These are phyloP conservation scores for Eleginops maclovinus DNA, from an alignment of 2,113 vertebrate genomes.

Conservation along the genomic window DNA sequence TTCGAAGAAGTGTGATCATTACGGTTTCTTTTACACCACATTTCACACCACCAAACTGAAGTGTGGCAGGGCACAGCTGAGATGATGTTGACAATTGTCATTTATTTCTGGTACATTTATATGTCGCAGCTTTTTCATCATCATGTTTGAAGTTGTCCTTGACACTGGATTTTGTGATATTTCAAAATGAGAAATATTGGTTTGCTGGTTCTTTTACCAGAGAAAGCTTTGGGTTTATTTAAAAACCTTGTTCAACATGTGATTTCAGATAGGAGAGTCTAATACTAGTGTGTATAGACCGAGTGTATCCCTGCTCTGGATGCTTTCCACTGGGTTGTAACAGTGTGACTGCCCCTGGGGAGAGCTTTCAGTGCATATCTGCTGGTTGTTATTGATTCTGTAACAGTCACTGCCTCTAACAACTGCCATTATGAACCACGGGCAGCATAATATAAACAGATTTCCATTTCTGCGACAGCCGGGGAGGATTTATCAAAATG, in stretches of 20 bases:
- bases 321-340: conserved; percentile 10
- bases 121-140: neutral
- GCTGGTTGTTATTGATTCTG: conserved; percentile 62
- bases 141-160: neutral
- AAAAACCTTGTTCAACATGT: neutral
- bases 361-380: conserved; percentile 33
- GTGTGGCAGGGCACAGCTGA: neutral
- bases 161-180: neutral
- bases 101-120: neutral
- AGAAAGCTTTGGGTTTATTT: neutral
- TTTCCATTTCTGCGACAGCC: conserved; percentile 43
- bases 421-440: conserved; percentile 45
- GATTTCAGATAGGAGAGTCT: neutral
- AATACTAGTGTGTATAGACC: neutral
- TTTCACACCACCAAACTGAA: neutral
- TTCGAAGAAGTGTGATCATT: neutral
- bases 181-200: neutral
- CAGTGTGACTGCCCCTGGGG: conserved; percentile 13
- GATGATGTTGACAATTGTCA: conserved; percentile 17
- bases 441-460: conserved; percentile 30
- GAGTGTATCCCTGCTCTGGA: neutral
- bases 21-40: conserved; percentile 1
- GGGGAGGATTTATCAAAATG: conserved; percentile 56
- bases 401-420: conserved; percentile 24
- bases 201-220: neutral